A percentile compares a stretch with the other conserved stretches of the same genome.
phyloP scores from a whole-genome alignment of 2,113 vertebrate species.

The Scomber colias region DNA sequence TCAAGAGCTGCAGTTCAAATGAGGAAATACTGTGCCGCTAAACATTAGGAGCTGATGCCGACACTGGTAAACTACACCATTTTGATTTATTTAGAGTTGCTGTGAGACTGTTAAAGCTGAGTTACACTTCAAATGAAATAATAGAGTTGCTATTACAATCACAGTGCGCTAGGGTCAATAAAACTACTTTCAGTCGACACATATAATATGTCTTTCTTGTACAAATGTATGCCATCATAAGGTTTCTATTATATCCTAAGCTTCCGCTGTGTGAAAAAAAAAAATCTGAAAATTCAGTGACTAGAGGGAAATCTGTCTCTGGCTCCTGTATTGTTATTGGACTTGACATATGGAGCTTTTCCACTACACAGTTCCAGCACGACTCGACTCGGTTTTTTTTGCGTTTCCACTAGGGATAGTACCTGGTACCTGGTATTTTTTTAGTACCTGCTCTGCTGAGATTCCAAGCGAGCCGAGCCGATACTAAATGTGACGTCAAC shows the following conservation, averaged over 20 bases:
- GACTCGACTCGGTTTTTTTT: too few relatives aligned
- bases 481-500: too few relatives aligned
- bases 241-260: background rate
- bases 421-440: too few relatives aligned
- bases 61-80: background rate
- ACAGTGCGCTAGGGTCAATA: background rate
- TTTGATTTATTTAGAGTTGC: background rate
- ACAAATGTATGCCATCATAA: constrained; percentile 2
- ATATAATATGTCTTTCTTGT: background rate
- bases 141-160: background rate
- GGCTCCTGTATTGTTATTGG: background rate
- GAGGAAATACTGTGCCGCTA: background rate
- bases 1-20: background rate
- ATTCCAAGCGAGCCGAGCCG: too few relatives aligned
- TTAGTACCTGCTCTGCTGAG: too few relatives aligned
- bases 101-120: background rate
- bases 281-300: background rate
- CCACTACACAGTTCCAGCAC: too few relatives aligned
- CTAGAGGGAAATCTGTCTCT: background rate
- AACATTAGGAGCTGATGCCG: constrained; percentile 9
- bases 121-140: background rate
- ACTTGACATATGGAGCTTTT: background rate
- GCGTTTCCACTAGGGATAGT: too few relatives aligned
- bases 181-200: background rate
- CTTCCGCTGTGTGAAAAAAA: background rate